Evolutionary conservation across 2,113 vertebrate genomes (phyloP).

Genomic region (Larimichthys crocea): DNA sequence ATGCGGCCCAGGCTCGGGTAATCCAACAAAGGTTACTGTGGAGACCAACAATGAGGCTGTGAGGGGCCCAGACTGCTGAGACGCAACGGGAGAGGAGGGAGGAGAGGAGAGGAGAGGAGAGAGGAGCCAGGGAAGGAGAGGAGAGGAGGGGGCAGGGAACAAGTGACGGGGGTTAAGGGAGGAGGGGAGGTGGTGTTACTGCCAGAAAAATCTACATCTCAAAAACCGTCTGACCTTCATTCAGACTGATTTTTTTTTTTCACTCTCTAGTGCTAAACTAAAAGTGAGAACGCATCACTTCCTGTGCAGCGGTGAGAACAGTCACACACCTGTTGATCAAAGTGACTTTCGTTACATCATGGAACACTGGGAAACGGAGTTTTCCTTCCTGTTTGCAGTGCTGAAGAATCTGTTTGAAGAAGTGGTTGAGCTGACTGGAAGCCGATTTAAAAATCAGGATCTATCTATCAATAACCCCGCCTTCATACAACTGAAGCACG

Average conservation of each 20-base stretch:
- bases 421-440: background rate
- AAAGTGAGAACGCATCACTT: slow-evolving; percentile 16
- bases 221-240: slow-evolving; percentile 41
- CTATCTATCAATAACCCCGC: background rate
- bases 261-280: background rate
- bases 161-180: slow-evolving; percentile 24
- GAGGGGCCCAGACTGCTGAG: slow-evolving; percentile 71
- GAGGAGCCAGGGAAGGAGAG: slow-evolving; percentile 59
- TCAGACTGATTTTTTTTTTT: slow-evolving; percentile 2
- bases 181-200: background rate
- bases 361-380: background rate
- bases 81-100: slow-evolving; percentile 53
- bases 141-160: slow-evolving; percentile 62
- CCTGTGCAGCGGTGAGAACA: background rate
- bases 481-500: background rate
- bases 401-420: background rate
- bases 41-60: slow-evolving; percentile 82
- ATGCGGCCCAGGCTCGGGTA: slow-evolving; percentile 74
- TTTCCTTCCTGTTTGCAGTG: background rate
- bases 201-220: slow-evolving; percentile 38
- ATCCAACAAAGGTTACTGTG: slow-evolving; percentile 85
- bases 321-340: background rate
- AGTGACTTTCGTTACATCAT: background rate
- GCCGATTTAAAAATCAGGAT: background rate
- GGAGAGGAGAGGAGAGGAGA: slow-evolving; percentile 53